Percentiles rank a stretch among this genome's conserved stretches.
Evolutionary conservation across 1,140 invertebrate species (phyloP).

Genomic region (Latrodectus geometricus): DNA sequence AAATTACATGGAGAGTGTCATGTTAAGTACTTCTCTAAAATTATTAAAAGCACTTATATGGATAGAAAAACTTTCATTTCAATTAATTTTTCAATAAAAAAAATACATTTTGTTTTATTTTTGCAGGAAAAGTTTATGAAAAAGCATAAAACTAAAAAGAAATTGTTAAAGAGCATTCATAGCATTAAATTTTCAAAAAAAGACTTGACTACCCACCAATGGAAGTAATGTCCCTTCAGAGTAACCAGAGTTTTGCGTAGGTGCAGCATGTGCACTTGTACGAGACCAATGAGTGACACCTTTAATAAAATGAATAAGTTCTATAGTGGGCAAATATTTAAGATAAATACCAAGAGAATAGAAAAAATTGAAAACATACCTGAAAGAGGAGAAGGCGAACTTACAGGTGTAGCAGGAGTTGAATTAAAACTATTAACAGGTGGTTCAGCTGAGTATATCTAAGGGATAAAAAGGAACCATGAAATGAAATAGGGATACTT

Average conservation of each 20-base stretch:
- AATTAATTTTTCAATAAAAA: neutral
- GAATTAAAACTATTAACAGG: conserved; percentile 92
- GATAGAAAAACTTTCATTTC: neutral
- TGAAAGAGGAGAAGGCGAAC: conserved; percentile 72
- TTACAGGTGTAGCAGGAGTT: conserved; percentile 78
- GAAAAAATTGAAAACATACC: conserved; percentile 26
- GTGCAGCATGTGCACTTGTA: conserved; percentile 33
- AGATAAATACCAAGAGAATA: neutral
- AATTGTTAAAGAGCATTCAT: no score
- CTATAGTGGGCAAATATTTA: neutral
- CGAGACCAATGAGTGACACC: conserved; percentile 61
- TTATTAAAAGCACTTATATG: no score
- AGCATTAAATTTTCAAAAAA: no score
- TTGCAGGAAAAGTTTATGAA: neutral
- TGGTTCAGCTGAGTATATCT: conserved; percentile 90
- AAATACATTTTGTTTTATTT: neutral
- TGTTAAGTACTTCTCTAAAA: no score
- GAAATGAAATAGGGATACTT: no score
- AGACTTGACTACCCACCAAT: conserved; percentile 23
- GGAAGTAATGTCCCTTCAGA: conserved; percentile 59
- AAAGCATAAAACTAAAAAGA: neutral
- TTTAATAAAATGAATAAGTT: conserved; percentile 14
- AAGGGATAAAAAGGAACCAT: conserved; percentile 44
- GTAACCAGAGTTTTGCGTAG: conserved; percentile 50
- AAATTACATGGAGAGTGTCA: no score